Evolutionary conservation across 1,140 invertebrate genomes (phyloP), one percentile per base, ranked within the genome.

Genomic region (Brachionus rubens): DNA sequence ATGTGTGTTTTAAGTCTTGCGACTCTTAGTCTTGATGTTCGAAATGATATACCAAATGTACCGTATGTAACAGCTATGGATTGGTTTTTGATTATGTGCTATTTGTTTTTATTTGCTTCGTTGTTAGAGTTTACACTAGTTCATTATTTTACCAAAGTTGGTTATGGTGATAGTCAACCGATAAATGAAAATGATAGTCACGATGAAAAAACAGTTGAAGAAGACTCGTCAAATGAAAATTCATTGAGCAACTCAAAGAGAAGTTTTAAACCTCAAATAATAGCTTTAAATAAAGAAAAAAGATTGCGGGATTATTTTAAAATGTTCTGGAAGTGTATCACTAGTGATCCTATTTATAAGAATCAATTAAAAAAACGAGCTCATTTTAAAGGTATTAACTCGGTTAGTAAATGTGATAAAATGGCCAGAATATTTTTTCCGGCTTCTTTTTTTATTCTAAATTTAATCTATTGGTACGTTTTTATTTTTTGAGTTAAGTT

Each of bases 91-190:
- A 92, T 91, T 81, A 87, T 93, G 21, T 92, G 91, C 12, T 93
- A 93, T 80, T 89, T 88, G 1, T 94, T 92, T 82, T 91, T 93
- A 62, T 91, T 93, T 79, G 91, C 91, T 3, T 92, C 91, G 1
- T 54, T 77, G 21, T 68, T 83, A 50, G 81, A 83, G 77, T 94
- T 93, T 82, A 91, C 91, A 4, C 88, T 92, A 5, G 92, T 94
- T 0, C 92, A 94, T 81, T 92, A 92, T 80, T 93, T 91, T 82
- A 94, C 92, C 3, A 94, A 93, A 83, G 90, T 91, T 78, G 91
- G 91, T 12, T 92, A 90, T 9, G 92, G 91, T 0, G 92, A 93
- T 24, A 67, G 16, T 16, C n/a, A 24, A 19, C n/a, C 24, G n/a
- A 16, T 16, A n/a, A 9, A 7, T 33, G 72, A 50, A 16, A n/a